Evolutionary conservation across 53 echinoderm and acorn worm species (phyloP).

Genomic region (Stichopus horrens): DNA sequence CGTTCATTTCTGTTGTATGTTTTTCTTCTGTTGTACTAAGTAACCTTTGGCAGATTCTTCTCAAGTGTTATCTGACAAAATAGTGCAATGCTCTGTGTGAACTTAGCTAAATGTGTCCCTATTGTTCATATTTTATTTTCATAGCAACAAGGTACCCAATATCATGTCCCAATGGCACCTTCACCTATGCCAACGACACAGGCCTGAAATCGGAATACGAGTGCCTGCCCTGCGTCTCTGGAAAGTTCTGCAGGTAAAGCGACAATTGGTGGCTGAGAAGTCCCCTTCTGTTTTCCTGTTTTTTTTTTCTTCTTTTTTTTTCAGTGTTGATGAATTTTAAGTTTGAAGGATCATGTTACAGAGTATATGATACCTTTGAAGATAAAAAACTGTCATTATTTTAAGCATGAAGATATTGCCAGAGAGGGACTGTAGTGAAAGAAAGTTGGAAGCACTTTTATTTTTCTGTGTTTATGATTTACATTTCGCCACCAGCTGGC

Average conservation of each 20-base stretch:
- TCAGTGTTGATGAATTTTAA: background rate
- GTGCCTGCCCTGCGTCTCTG: constrained; percentile 78
- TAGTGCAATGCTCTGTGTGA: background rate
- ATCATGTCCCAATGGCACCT: constrained; percentile 93
- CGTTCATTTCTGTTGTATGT: no score
- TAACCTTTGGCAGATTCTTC: no score
- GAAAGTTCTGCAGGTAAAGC: constrained; percentile 83
- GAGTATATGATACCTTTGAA: no score
- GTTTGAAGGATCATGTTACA: no score
- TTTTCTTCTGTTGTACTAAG: no score
- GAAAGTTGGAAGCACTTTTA: no score
- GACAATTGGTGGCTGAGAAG: background rate
- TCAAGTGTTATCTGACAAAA: no score
- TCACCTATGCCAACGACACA: constrained; percentile 90
- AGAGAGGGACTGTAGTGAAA: no score
- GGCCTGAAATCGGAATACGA: constrained; percentile 82
- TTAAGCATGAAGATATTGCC: no score
- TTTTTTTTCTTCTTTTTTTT: background rate
- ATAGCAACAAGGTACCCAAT: constrained; percentile 90
- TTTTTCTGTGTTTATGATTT: no score
- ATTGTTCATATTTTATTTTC: background rate
- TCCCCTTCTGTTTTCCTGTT: background rate
- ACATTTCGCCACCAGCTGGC: no score
- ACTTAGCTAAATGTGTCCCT: background rate
- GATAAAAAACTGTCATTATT: no score